Evolutionary conservation across 1,140 invertebrate genomes (phyloP).

Genomic region (Pararge aegeria): DNA sequence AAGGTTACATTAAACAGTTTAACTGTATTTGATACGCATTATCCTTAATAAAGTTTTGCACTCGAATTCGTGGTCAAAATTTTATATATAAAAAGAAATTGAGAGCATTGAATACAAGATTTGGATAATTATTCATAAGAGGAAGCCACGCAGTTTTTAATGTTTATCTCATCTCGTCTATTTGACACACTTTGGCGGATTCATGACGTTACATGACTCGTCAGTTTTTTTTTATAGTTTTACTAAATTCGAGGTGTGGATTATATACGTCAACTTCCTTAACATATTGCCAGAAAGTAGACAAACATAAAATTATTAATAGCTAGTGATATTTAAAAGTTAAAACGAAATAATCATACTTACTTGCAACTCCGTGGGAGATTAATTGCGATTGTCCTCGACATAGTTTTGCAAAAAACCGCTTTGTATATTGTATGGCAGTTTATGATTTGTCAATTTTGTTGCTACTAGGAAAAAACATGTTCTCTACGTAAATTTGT

Average conservation of each 20-base stretch:
- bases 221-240: conserved; percentile 1
- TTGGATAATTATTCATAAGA: background rate
- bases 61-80: background rate
- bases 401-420: conserved; percentile 11
- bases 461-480: background rate
- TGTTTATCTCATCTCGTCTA: background rate
- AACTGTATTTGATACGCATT: background rate
- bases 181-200: conserved; percentile 16
- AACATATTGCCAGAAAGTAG: background rate
- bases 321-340: background rate
- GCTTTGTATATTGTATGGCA: conserved; percentile 10
- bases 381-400: conserved; percentile 12
- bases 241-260: background rate
- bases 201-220: background rate
- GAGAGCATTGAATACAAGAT: conserved; percentile 19
- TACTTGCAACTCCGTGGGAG: conserved; percentile 13
- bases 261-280: background rate
- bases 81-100: conserved; percentile 10
- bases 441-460: background rate
- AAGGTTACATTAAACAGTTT: too few species aligned
- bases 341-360: background rate
- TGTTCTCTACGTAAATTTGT: background rate
- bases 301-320: background rate
- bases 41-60: background rate
- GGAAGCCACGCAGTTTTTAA: background rate